Percentiles rank a stretch among this genome's conserved stretches.
These are phyloP conservation scores for Beroe ovata DNA, from an alignment of 37 sponge, comb jelly and placozoan species.

Conservation along the genomic window DNA sequence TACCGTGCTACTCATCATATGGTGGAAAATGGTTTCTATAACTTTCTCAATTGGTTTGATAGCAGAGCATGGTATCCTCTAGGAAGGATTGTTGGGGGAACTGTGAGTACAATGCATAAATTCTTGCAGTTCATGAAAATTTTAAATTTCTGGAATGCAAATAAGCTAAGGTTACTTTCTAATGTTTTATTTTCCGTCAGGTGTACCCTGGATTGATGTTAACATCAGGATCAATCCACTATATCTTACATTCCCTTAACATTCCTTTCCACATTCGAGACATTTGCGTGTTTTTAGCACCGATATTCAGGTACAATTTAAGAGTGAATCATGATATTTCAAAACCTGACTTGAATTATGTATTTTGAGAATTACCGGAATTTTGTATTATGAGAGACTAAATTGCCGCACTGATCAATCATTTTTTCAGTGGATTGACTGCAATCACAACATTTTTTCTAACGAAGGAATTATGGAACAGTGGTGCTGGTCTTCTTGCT, in stretches of 20 bases:
- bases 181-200: conserved; percentile 67
- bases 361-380: background rate
- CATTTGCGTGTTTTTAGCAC: conserved; percentile 98
- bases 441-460: conserved; percentile 89
- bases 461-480: conserved; percentile 95
- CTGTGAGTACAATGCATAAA: conserved; percentile 72
- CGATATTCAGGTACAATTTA: conserved; percentile 89
- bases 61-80: conserved; percentile 98
- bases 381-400: background rate
- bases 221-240: conserved; percentile 95
- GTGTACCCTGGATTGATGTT: conserved; percentile 99
- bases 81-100: conserved; percentile 97
- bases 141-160: background rate
- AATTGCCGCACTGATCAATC: no score
- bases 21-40: conserved; percentile 90
- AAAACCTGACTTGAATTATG: background rate
- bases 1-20: conserved; percentile 94
- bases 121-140: background rate
- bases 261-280: conserved; percentile 94
- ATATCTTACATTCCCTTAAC: conserved; percentile 82
- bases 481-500: conserved; percentile 92
- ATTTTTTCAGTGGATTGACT: conserved; percentile 88
- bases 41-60: conserved; percentile 99
- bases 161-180: background rate
- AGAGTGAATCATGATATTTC: no score